Evolutionary conservation across 1,140 invertebrate species (phyloP), one percentile per base, ranked within the genome.

Genomic region (Asbolus verrucosus): DNA sequence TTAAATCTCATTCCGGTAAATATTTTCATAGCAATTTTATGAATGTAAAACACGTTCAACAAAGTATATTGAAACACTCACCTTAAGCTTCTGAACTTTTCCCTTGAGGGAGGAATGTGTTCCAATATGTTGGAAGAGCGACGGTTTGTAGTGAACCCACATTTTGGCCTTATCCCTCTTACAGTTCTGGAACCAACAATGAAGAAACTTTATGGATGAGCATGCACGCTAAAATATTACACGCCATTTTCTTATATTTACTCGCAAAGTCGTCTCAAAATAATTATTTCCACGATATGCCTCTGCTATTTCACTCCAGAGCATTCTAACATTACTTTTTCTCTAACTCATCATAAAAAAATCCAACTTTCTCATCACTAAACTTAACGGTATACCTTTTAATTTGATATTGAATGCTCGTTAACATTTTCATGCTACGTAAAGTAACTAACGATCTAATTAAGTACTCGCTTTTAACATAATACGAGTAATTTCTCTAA

Each of bases 11-110:
- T 36, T 36, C 11, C 6, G 11, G 33, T 6, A 36, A 36, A 36
- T 36, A 36, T 36, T 36, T 50, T 24, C 18, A 13, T 19, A 50
- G 27, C 14, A 24, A 27, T 36, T 62, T 62, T 36, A 62, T 39
- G 59, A 15, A 61, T 36, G 59, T 62, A 16, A 62, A 15, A 1
- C 18, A 36, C 16, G 59, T 36, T 36, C 30, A 18, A 36, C 31
- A 9, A 24, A 21, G 59, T 14, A 24, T 67, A 13, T 62, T 18
- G 13, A 27, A 18, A 24, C 31, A 63, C 68, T 75, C 85, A 95
- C 94, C 88, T 97, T 97, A 0, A 98, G 83, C 83, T 96, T 97
- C 79, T 98, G 97, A 46, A 98, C 92, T 87, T 99, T 99, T 69
- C 97, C 97, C 82, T 93, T 95, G 0, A 99, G 84, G 0, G 96